Percentiles rank a stretch among this genome's conserved stretches.
Conservation (phyloP, 2,888 invertebrate genomes). For the Marronus borbonicus region DNA sequence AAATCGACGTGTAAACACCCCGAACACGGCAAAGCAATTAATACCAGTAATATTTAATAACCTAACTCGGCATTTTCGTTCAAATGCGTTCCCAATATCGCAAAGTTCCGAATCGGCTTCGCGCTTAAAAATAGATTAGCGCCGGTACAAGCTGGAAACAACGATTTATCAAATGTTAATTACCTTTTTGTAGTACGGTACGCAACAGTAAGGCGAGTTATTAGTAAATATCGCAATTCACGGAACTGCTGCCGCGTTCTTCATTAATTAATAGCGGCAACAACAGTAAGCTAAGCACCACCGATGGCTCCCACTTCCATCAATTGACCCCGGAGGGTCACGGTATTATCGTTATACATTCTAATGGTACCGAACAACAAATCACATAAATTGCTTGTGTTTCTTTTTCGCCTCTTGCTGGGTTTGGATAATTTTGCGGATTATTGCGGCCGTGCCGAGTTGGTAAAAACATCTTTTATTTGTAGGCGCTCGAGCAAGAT, state of each 20-base stretch:
- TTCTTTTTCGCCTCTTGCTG: background rate
- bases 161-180: slow-evolving; percentile 35
- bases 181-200: slow-evolving; percentile 15
- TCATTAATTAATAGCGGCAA: slow-evolving; percentile 7
- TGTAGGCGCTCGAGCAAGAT: too few species aligned
- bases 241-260: slow-evolving; percentile 7
- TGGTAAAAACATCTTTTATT: too few species aligned
- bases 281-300: background rate
- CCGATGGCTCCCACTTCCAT: background rate
- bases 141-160: slow-evolving; percentile 5
- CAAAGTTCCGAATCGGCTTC: slow-evolving; percentile 16
- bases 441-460: background rate
- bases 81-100: slow-evolving; percentile 13
- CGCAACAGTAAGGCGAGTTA: slow-evolving; percentile 9
- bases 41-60: background rate
- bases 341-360: background rate
- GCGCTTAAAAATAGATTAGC: slow-evolving; percentile 32
- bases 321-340: background rate
- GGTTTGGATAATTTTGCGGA: background rate
- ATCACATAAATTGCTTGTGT: background rate
- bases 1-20: too few species aligned
- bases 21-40: background rate
- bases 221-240: slow-evolving; percentile 12
- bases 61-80: slow-evolving; percentile 10
- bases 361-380: slow-evolving; percentile 4